Evolutionary conservation across 2,113 vertebrate genomes (phyloP).

Genomic region (Henicopernis longicauda): DNA sequence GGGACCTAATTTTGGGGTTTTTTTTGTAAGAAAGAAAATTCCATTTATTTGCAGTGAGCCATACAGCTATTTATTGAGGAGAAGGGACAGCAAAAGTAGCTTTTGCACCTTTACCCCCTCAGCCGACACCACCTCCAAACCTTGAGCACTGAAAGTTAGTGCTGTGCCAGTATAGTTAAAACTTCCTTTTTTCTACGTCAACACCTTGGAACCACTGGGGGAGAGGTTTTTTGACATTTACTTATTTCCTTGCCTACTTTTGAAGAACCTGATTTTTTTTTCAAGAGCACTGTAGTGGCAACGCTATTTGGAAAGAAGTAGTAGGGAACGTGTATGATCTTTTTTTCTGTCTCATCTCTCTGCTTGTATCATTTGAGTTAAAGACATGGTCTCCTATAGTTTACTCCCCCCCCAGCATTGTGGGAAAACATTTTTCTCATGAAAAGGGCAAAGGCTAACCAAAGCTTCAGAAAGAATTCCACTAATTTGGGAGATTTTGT

Average conservation of each 20-base stretch:
- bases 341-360: not conserved
- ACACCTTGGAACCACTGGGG: not conserved
- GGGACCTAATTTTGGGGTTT: not conserved
- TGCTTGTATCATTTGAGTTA: not conserved
- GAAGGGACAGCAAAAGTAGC: not conserved
- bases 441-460: not conserved
- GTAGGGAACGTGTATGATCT: accelerated
- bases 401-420: not conserved
- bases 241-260: not conserved
- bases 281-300: not conserved
- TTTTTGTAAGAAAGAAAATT: not conserved
- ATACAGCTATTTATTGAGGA: not conserved
- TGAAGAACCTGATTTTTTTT: not conserved
- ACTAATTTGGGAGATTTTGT: not conserved
- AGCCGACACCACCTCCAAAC: not conserved
- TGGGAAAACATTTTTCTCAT: not conserved
- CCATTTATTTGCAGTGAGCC: not conserved
- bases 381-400: not conserved
- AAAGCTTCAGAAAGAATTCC: not conserved
- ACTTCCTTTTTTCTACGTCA: not conserved
- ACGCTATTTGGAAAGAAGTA: not conserved
- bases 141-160: not conserved
- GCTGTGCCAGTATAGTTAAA: not conserved
- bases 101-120: not conserved
- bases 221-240: too few relatives aligned